Base-by-base conservation (phyloP, 2,797 vertebrate species). In the Aulostomus chinensis region DNA sequence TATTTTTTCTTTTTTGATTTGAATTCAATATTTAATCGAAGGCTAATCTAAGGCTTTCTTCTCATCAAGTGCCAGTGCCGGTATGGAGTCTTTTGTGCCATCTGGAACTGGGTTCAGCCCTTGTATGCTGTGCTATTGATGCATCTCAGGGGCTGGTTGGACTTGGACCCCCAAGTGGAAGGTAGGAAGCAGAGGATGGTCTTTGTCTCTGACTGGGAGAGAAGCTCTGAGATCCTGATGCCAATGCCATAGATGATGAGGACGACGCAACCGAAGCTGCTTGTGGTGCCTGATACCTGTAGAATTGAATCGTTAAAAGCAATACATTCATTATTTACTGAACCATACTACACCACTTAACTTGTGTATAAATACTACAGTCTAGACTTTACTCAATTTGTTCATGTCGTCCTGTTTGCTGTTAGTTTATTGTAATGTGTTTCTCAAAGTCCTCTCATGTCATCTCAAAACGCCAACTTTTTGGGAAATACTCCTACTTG, bases 201-300 rank as follows among this genome's bases (percentile, higher is more conserved):
- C 93, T 91, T 90, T 68, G 65, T 92, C 91, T 84, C 38, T 50
- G 78, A 62, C 70, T 59, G 33, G 91, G 47, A 80, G 87, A 33
- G 4, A 86, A 49, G 10, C 62, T 73, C 14, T 89, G 87, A 72
- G 88, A 73, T 60, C 81, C 79, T 18, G 91, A 84, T 45, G 83
- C 68, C 56, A 94, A 75, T n/a, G 91, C 84, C 42, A 81, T 89
- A 36, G 93, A 92, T 11, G 94, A 91, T 30, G 91, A 68, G 4
- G 95, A 93, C n/a, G 93, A 86, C 0, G 91, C 68, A 58, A 93
- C 71, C 33, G 91, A 87, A 2, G 93, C 87, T 24, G 87, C 85
- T 86, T 90, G 93, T 11, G 91, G 76, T 20, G 87, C 75, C 50
- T 90, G 89, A 75, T 88, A 90, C 86, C 91, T 92, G 76, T 15